phyloP scores from a whole-genome alignment of 2,888 invertebrate species.

The Trichopoda pennipes region DNA sequence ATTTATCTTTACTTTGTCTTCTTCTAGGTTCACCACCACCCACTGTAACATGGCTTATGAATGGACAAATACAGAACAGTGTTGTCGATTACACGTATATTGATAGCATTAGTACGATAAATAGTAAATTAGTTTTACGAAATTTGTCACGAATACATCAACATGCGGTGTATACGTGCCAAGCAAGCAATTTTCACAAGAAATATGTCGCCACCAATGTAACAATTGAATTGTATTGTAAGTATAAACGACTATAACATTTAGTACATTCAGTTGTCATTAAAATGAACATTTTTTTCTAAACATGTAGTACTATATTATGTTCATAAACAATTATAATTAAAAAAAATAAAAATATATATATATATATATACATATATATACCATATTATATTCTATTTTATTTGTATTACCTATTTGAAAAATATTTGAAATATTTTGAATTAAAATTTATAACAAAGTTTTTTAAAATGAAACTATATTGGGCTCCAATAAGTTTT shows the following conservation, averaged over 20 bases:
- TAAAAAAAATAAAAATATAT: no score
- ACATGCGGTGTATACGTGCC: conserved; percentile 88
- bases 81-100: conserved; percentile 80
- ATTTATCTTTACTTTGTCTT: conserved; percentile 2
- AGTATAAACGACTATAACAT: conserved; percentile 79
- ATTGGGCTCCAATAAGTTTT: no score
- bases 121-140: conserved; percentile 84
- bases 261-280: background rate
- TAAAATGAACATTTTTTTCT: background rate
- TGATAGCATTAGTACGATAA: conserved; percentile 80
- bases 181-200: conserved; percentile 86
- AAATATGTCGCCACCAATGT: conserved; percentile 86
- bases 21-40: conserved; percentile 87
- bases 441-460: no score
- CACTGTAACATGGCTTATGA: conserved; percentile 89
- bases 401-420: no score
- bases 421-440: no score
- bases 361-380: no score
- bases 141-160: conserved; percentile 87
- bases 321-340: no score
- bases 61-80: conserved; percentile 82
- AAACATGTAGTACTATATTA: no score
- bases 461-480: no score
- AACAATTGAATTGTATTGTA: conserved; percentile 88
- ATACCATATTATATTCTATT: no score